Evolutionary conservation across 1,140 invertebrate species (phyloP), one percentile per base, ranked within the genome.

Genomic region (Drosophila leontia): DNA sequence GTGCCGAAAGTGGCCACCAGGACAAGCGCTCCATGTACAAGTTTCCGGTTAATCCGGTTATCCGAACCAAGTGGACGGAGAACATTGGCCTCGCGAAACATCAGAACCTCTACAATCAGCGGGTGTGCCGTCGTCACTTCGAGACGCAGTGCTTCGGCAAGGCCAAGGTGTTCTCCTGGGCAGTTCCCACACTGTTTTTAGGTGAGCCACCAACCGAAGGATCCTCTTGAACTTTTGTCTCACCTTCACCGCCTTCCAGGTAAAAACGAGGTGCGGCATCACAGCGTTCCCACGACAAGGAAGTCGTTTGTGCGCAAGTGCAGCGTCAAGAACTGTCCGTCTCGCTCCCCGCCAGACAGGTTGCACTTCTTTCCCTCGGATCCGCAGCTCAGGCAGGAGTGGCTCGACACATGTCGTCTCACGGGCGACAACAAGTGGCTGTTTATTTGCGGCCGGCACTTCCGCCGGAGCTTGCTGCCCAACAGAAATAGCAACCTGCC

Each of bases 151-250:
- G 65, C 35, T 71, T 72, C 15, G 69, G 69, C 6, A 72, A 72
- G n/a, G n/a, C 67, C 19, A 72, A 72, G 11, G 17, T 72, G 3
- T 71, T 71, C 15, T 48, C 67, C 4, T 72, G 69, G 69, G 69
- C 69, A 7, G 53, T 72, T 3, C 69, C 69, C 7, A 72, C 69
- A 5, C 55, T 72, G 0, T 72, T 60, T 19, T 37, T 72, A 15
- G 55, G 69, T 72, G 15, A 17, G 53, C 8, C 13, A 8, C 53
- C 4, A 9, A 3, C 11, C 3, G 0, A 2, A 13, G 2, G 2
- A n/a, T 32, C 7, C 1, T 15, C 11, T 26, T 7, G 7, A 39
- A n/a, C 0, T 34, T 11, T 41, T 12, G 0, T 26, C 3, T n/a
- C 0, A n/a, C 1, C 1, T 37, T 55, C 0, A 23, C 4, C 2